Conservation (phyloP, 1,140 invertebrate genomes). For the Liolophura sinensis region DNA sequence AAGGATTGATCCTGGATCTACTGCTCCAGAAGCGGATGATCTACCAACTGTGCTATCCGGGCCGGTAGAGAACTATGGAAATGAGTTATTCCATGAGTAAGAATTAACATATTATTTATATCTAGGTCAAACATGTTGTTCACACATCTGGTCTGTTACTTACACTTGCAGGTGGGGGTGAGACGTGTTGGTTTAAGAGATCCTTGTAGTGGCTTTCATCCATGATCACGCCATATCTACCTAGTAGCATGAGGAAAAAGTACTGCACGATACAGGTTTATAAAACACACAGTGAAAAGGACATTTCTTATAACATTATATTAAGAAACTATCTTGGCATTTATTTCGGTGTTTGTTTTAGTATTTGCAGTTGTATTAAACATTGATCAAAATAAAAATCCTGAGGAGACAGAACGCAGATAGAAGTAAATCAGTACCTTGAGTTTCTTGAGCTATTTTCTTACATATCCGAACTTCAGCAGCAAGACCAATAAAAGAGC, state of each 20-base stretch:
- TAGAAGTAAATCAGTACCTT: slow-evolving; percentile 63
- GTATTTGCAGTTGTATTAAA: no score
- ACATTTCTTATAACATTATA: no score
- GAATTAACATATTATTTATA: no score
- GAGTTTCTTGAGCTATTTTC: slow-evolving; percentile 80
- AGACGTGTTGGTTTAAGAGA: slow-evolving; percentile 71
- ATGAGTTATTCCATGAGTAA: neutral
- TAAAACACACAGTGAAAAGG: no score
- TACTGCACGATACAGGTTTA: neutral
- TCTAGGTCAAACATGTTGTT: no score
- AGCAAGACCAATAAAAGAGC: slow-evolving; percentile 91
- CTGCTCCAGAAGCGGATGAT: no score
- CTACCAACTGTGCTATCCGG: neutral
- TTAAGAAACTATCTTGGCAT: neutral
- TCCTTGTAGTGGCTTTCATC: slow-evolving; percentile 90
- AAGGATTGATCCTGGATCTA: no score
- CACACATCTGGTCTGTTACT: slow-evolving; percentile 44
- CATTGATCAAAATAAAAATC: no score
- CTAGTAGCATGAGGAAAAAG: slow-evolving; percentile 35
- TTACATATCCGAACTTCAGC: slow-evolving; percentile 94
- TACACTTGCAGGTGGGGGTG: slow-evolving; percentile 81
- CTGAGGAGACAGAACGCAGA: neutral
- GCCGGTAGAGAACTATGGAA: neutral
- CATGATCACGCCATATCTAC: slow-evolving; percentile 79
- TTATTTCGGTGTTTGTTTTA: neutral